phyloP scores from a whole-genome alignment of 2,113 vertebrate genomes.

The Lasiurus borealis region DNA sequence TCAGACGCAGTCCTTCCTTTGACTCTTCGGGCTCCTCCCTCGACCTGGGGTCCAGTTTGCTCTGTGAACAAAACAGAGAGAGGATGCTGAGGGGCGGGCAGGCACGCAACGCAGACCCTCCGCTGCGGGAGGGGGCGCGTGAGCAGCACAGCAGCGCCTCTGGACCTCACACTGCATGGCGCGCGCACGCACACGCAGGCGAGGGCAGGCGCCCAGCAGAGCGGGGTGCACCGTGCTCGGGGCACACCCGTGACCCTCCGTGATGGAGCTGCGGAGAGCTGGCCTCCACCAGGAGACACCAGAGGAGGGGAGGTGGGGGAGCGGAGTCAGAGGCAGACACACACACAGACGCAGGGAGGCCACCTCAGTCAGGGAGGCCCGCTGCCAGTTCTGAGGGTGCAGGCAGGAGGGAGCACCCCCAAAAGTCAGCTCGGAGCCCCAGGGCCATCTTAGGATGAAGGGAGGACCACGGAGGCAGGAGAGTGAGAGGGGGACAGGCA shows the following conservation, averaged over 20 bases:
- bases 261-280: background rate
- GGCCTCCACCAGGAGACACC: background rate
- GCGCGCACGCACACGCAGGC: background rate
- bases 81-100: background rate
- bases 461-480: fast-evolving
- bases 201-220: fast-evolving
- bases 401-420: background rate
- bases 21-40: background rate
- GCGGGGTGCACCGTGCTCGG: fast-evolving
- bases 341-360: no score
- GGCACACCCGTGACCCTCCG: fast-evolving
- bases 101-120: background rate
- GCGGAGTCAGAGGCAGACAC: background rate
- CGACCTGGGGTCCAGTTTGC: background rate
- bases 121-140: background rate
- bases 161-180: fast-evolving
- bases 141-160: fast-evolving
- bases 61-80: background rate
- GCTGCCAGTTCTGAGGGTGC: background rate
- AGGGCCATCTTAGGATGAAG: no score
- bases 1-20: fast-evolving
- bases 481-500: background rate
- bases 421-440: background rate
- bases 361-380: no score
- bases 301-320: fast-evolving